Percentiles rank a stretch among this genome's conserved stretches.
Conservation (phyloP, 2,113 vertebrate genomes). For the Pygoscelis adeliae region DNA sequence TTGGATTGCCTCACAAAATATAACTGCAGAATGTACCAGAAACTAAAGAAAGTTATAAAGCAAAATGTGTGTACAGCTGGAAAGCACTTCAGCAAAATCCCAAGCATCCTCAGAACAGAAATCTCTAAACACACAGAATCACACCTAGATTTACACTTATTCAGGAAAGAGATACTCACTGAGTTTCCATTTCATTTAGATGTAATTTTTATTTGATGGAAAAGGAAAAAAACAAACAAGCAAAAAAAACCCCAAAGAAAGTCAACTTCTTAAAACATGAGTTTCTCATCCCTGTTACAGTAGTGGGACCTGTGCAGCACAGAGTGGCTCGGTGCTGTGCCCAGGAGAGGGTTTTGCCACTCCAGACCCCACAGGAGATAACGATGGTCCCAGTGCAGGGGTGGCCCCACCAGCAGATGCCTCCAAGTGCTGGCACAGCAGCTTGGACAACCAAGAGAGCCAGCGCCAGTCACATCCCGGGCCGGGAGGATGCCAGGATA, state of each 20-base stretch:
- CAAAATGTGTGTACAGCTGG: neutral
- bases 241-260: neutral
- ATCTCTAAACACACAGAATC: neutral
- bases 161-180: neutral
- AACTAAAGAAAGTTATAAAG: neutral
- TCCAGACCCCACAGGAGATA: neutral
- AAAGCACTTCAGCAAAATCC: neutral
- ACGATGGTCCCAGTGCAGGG: fast-evolving
- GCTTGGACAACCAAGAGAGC: neutral
- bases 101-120: neutral
- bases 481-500: neutral
- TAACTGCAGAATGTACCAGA: neutral
- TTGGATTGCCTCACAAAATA: neutral
- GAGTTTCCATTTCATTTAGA: neutral
- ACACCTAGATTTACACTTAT: neutral
- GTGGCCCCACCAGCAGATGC: fast-evolving
- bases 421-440: fast-evolving
- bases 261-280: neutral
- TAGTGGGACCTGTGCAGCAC: too few relatives aligned
- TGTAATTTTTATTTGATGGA: neutral
- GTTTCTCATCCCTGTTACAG: neutral
- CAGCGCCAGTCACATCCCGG: fast-evolving
- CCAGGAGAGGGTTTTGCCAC: neutral
- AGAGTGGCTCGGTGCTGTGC: fast-evolving
- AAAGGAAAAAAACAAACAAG: neutral